Base-by-base conservation (phyloP, 2,113 vertebrate genomes). In the Acanthisitta chloris region DNA sequence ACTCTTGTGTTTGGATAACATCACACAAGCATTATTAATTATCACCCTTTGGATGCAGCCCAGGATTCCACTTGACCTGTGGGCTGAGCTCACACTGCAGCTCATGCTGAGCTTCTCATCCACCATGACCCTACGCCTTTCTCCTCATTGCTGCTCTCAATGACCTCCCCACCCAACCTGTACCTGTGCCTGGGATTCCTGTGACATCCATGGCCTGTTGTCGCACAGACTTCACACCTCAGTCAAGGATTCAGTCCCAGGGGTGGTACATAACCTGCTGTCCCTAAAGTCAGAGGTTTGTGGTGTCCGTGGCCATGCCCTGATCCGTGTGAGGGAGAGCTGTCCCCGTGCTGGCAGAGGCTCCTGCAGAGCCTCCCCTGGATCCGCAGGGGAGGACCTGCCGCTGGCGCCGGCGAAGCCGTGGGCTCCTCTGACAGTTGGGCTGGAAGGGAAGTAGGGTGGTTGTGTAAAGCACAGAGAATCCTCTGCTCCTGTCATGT, bases 261-360 rank as follows among this genome's bases (percentile, higher is more conserved):
- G 3, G 15, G 5, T 34, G 21, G n/a, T n/a, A n/a, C n/a, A 14
- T 5, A 61, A 58, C 2, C 15, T 5, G 0, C 17, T 28, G 2
- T 2, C n/a, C 45, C 14, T 8, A 10, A 74, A 54, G 8, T 2
- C 9, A 24, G 38, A 26, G 43, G 25, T 36, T 9, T 11, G 26
- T 23, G 4, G 62, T 0, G 9, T 5, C 38, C 6, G 26, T 6
- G 20, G 67, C 17, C 40, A 0, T 4, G 45, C 36, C 24, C 16
- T 0, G 9, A 26, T 34, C 25, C 1, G 1, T 3, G 3, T 0
- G 42, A 54, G 20, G 1, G 25, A 42, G 8, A 3, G 8, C 14
- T 13, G n/a, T 14, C 65, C 61, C 25, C 3, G 0, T 2, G n/a
- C 3, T 40, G 59, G 18, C 59, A 34, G 12, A 51, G 52, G 8